Percentiles rank a stretch among this genome's conserved stretches.
Conservation (phyloP, 2,797 vertebrate species). For the Hemitrygon akajei region DNA sequence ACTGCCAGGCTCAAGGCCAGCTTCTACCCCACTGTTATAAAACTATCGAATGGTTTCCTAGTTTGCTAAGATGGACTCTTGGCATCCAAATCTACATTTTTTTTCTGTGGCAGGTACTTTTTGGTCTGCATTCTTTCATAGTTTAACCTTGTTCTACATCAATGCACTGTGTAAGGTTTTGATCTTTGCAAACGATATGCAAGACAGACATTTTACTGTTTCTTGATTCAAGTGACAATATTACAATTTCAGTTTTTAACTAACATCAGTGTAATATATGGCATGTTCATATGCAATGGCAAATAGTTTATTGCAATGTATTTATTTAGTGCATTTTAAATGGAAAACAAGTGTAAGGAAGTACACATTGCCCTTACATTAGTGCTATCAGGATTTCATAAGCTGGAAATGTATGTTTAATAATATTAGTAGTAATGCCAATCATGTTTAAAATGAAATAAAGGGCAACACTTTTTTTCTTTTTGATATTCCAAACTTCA, state of each 20-base stretch:
- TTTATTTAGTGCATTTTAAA: background rate
- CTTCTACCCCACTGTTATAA: no score
- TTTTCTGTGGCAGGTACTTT: no score
- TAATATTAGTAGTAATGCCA: background rate
- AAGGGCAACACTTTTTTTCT: background rate
- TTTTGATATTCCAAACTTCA: background rate
- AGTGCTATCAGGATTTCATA: background rate
- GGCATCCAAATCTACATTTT: no score
- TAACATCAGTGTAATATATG: background rate
- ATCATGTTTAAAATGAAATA: background rate
- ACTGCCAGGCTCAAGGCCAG: no score
- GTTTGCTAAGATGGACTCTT: no score
- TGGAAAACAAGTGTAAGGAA: background rate
- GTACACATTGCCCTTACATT: background rate
- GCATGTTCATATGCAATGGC: background rate
- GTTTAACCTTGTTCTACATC: no score
- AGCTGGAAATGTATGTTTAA: background rate
- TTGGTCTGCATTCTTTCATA: no score
- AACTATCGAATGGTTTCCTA: no score
- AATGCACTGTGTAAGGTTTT: no score
- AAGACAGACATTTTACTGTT: no score
- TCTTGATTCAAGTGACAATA: no score
- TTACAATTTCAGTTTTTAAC: background rate
- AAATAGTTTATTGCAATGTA: background rate
- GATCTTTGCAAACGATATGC: no score